Base-by-base conservation (phyloP, 2,113 vertebrate species). In the Pycnonotus jocosus region DNA sequence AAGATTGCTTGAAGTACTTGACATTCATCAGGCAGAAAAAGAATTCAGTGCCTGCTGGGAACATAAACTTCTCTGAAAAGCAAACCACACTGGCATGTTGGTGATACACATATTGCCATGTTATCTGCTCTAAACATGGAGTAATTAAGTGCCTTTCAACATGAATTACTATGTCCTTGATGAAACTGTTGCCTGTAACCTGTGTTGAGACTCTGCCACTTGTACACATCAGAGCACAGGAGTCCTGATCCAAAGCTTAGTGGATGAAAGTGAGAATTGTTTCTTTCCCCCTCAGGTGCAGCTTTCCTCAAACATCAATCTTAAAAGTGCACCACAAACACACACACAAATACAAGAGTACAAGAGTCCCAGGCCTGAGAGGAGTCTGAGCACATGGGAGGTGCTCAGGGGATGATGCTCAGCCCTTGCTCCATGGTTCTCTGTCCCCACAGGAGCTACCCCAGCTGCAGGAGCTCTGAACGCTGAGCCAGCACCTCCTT, bases 11-110 rank as follows among this genome's bases (percentile, higher is more conserved):
- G 42, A 82, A 84, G 84, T 83, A 88, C 76, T 91, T 92, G 95
- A 95, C 95, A 96, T 97, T 96, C 97, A 86, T 92, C 93, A 83
- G 76, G 81, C 64, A 94, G 82, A 61, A 92, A 76, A 94, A 83
- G 85, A 53, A 79, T 76, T 95, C 3, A 0, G 40, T 81, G 84
- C 78, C 80, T 91, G 88, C 92, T 96, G 92, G 76, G 90, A 86
- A 82, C 74, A 86, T 47, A 86, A 91, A 93, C 79, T 83, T 48
- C 71, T 65, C 48, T 78, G 95, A 93, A 88, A 88, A 88, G 72
- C 80, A 95, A 90, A 93, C 73, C 54, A 37, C 2, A 6, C 51
- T 89, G 88, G 69, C 86, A 83, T 61, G 53, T 24, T 78, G 77
- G 84, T 81, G 76, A 81, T 65, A 86, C 83, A 60, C 70, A 80